Conservation (phyloP, 2,888 invertebrate species). For the Teleogryllus oceanicus region DNA sequence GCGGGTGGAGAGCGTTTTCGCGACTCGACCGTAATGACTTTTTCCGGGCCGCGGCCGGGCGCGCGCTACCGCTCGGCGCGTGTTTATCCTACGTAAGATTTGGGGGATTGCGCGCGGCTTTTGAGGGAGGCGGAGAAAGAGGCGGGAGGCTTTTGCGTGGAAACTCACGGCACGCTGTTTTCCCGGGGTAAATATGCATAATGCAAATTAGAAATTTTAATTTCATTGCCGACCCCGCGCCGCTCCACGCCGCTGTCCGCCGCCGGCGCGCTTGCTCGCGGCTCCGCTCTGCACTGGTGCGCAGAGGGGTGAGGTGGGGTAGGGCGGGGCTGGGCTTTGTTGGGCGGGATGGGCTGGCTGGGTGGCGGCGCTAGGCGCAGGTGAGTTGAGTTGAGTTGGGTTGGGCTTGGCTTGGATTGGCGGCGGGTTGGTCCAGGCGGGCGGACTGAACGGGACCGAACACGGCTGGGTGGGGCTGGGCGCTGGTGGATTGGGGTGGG, state of each 20-base stretch:
- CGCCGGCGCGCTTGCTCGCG: background rate
- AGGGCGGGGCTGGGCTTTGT: background rate
- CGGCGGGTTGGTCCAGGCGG: too few relatives aligned
- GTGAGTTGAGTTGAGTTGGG: background rate
- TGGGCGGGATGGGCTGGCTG: background rate
- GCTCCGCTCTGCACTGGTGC: background rate
- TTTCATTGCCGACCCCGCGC: background rate
- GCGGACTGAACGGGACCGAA: too few relatives aligned
- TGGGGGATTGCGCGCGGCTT: background rate
- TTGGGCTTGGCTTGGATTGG: too few relatives aligned
- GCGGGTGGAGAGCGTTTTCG: background rate
- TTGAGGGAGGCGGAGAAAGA: background rate
- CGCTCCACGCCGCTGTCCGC: background rate
- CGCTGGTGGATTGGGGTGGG: too few relatives aligned
- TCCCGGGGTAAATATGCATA: conserved; percentile 18
- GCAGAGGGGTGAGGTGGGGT: background rate
- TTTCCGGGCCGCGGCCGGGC: background rate
- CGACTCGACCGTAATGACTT: background rate
- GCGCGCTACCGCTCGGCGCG: background rate
- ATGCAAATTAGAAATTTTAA: conserved; percentile 18
- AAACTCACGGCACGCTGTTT: conserved; percentile 18
- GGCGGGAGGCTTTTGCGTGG: background rate
- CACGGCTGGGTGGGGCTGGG: too few relatives aligned
- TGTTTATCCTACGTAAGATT: conserved; percentile 7
- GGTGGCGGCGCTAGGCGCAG: too few relatives aligned